phyloP scores from a whole-genome alignment of 2,113 vertebrate species.

The Atrichornis clamosus region DNA sequence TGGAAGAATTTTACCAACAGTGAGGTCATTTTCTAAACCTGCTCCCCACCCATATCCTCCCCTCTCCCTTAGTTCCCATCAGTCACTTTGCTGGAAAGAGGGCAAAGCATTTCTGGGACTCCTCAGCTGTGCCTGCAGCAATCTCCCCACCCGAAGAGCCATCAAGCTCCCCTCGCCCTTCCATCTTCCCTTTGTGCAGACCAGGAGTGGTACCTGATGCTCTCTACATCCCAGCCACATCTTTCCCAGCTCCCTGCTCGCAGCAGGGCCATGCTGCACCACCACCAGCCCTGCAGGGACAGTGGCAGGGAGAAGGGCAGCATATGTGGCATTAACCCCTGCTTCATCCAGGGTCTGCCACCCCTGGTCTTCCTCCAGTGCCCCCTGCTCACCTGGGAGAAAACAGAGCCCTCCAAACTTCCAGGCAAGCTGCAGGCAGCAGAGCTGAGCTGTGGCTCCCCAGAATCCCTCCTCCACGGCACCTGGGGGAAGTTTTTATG shows the following conservation, averaged over 20 bases:
- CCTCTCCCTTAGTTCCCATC: not conserved
- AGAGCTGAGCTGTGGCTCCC: not conserved
- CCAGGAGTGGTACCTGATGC: not conserved
- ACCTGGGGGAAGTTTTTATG: not conserved
- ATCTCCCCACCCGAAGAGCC: not conserved
- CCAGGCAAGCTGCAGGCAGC: not conserved
- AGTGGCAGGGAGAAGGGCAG: not conserved
- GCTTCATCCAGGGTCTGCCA: not conserved
- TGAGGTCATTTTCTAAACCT: not conserved
- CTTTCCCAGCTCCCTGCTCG: not conserved
- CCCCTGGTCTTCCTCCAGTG: not conserved
- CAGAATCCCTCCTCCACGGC: not conserved
- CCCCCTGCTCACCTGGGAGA: not conserved
- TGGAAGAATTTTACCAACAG: not conserved
- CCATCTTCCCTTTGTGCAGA: not conserved
- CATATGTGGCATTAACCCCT: not conserved
- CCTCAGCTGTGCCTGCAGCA: not conserved
- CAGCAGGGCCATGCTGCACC: fast-evolving
- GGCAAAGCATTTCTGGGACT: not conserved
- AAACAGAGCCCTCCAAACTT: not conserved
- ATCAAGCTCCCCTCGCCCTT: not conserved
- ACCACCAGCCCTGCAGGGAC: not conserved
- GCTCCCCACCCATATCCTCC: not conserved
- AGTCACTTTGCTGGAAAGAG: not conserved
- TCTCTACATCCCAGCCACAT: not conserved